phyloP scores from a whole-genome alignment of 2,797 vertebrate genomes.

The Trachops cirrhosus region DNA sequence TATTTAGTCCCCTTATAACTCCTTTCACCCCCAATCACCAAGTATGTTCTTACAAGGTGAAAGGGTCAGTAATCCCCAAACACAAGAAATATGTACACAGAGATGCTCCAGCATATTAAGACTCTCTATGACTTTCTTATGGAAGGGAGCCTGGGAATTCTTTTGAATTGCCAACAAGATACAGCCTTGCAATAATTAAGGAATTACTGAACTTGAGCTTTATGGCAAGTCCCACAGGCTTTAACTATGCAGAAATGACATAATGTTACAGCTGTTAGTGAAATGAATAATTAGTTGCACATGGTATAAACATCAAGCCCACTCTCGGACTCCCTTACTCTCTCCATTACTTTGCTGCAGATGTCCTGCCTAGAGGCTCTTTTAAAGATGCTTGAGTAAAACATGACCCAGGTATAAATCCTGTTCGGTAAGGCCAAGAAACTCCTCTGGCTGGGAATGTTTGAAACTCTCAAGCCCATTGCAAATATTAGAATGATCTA shows the following conservation, averaged over 20 bases:
- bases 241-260: constrained; percentile 58
- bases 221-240: constrained; percentile 34
- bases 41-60: background rate
- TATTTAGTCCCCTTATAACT: background rate
- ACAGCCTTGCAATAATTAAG: constrained; percentile 77
- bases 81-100: background rate
- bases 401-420: background rate
- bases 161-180: background rate
- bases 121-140: background rate
- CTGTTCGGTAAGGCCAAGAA: background rate
- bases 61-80: background rate
- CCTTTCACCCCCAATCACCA: background rate
- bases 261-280: constrained; percentile 54
- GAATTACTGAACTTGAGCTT: constrained; percentile 68
- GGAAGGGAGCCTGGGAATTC: background rate
- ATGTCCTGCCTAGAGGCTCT: constrained; percentile 41
- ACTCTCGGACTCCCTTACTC: constrained; percentile 27
- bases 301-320: constrained; percentile 59
- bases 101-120: background rate
- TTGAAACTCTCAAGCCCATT: background rate
- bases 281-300: constrained; percentile 78
- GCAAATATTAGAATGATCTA: constrained; percentile 47
- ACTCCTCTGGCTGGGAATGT: background rate
- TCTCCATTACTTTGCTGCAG: background rate
- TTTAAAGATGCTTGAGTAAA: constrained; percentile 56